phyloP scores from a whole-genome alignment of 2,888 invertebrate species.

The Agrotis segetum region DNA sequence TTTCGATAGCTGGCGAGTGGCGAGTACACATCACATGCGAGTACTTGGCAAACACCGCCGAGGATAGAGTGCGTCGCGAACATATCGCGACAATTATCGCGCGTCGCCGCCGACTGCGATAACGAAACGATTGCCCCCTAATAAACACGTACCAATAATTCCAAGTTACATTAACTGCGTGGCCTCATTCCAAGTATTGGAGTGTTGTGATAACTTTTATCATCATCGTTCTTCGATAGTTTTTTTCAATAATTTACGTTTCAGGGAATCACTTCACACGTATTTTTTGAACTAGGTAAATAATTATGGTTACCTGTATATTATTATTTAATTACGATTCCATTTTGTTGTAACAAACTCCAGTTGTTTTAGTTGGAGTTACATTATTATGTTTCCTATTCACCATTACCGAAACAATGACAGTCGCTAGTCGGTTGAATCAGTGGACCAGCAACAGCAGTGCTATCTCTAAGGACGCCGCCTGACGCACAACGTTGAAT shows the following conservation, averaged over 20 bases:
- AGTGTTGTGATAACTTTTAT: background rate
- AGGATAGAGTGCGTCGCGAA: background rate
- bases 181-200: constrained; percentile 1
- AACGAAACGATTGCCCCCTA: constrained; percentile 5
- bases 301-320: too few relatives aligned
- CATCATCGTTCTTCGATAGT: background rate
- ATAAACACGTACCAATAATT: constrained; percentile 2
- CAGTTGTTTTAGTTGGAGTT: too few relatives aligned
- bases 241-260: background rate
- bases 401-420: too few relatives aligned
- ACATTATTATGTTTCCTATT: too few relatives aligned
- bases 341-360: too few relatives aligned
- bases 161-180: background rate
- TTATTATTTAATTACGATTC: too few relatives aligned
- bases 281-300: background rate
- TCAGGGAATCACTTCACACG: background rate
- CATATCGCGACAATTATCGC: constrained; percentile 6
- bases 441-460: too few relatives aligned
- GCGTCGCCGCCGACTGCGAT: constrained; percentile 10
- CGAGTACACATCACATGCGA: background rate
- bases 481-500: too few relatives aligned
- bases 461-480: too few relatives aligned
- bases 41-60: background rate
- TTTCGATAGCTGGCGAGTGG: constrained; percentile 10
- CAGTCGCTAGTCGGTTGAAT: too few relatives aligned